These are phyloP conservation scores for Daubentonia madagascariensis DNA, from an alignment of 2,113 vertebrate genomes.

Conservation along the genomic window DNA sequence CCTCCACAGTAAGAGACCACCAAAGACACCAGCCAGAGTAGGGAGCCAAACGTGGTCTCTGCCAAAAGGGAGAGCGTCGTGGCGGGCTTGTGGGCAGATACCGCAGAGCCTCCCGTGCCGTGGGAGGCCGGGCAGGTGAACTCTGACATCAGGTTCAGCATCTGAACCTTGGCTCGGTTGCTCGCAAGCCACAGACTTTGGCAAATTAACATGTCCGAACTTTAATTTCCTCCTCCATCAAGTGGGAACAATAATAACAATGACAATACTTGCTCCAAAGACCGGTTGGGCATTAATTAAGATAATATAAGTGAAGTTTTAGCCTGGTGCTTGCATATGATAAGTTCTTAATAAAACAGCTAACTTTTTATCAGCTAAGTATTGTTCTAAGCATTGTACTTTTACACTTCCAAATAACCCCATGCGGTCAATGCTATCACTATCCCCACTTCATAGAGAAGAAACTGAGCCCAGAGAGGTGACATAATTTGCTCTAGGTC, in stretches of 20 bases:
- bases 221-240: neutral
- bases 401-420: neutral
- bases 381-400: neutral
- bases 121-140: neutral
- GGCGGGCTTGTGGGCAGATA: neutral
- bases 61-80: neutral
- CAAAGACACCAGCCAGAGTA: neutral
- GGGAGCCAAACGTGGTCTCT: accelerated
- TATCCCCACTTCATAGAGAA: neutral
- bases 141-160: accelerated
- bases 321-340: no score
- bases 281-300: no score
- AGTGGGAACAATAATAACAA: neutral
- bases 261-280: no score
- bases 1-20: neutral
- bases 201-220: neutral
- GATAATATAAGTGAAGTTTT: neutral
- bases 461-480: neutral
- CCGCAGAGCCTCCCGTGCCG: neutral
- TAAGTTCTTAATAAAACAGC: neutral
- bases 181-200: neutral
- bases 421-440: neutral
- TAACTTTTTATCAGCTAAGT: neutral
- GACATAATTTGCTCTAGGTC: neutral
- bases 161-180: neutral